Percentiles rank a stretch among this genome's conserved stretches.
phyloP scores from a whole-genome alignment of 2,888 invertebrate species.

The Thymelicus lineola region DNA sequence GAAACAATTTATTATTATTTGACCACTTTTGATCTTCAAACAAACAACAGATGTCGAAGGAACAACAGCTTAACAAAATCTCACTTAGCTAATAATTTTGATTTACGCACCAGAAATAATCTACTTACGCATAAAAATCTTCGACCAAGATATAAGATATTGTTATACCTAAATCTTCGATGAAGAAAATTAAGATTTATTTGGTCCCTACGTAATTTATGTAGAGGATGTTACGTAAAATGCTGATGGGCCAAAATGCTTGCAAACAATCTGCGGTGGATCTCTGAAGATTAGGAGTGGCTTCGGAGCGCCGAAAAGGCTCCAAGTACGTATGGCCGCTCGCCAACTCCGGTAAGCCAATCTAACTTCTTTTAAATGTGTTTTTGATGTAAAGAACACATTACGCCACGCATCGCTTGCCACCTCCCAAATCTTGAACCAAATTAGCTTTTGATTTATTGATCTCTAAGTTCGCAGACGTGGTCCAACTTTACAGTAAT shows the following conservation, averaged over 20 bases:
- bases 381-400: slow-evolving; percentile 84
- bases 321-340: slow-evolving; percentile 76
- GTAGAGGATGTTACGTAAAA: slow-evolving; percentile 71
- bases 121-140: neutral
- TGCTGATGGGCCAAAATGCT: slow-evolving; percentile 77
- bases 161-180: slow-evolving; percentile 17
- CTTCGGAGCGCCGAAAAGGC: slow-evolving; percentile 75
- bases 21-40: no score
- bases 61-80: no score
- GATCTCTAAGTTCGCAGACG: slow-evolving; percentile 41
- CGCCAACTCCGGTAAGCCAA: slow-evolving; percentile 83
- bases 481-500: slow-evolving; percentile 31
- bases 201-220: slow-evolving; percentile 64
- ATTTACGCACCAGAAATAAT: neutral
- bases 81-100: neutral
- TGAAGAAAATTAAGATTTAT: slow-evolving; percentile 24
- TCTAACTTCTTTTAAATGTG: slow-evolving; percentile 85
- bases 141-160: slow-evolving; percentile 4
- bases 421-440: slow-evolving; percentile 69
- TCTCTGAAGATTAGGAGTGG: slow-evolving; percentile 78
- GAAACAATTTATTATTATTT: no score
- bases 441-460: slow-evolving; percentile 82
- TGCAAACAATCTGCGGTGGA: slow-evolving; percentile 80
- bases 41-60: no score
- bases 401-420: slow-evolving; percentile 75